A percentile compares a stretch with the other conserved stretches of the same genome.
These are phyloP conservation scores for Turritopsis rubra DNA, from an alignment of 30 jellyfish, hydroid and myxozoan genomes.

Conservation along the genomic window DNA sequence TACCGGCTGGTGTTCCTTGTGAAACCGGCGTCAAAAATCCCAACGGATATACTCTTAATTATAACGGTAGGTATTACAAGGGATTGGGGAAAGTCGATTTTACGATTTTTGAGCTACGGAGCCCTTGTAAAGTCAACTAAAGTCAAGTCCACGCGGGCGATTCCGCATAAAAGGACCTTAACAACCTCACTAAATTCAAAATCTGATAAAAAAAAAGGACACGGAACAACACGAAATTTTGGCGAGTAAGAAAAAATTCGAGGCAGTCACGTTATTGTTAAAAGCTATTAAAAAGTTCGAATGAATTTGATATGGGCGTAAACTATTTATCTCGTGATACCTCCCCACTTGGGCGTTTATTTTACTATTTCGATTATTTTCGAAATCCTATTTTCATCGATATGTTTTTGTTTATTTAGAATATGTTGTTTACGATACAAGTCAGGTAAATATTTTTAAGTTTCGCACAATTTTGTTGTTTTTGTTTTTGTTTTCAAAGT, in stretches of 20 bases:
- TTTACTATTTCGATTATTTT: background rate
- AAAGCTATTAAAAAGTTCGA: too few relatives aligned
- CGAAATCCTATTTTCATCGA: background rate
- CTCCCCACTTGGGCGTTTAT: too few relatives aligned
- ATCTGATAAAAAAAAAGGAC: too few relatives aligned
- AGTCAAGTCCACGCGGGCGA: too few relatives aligned
- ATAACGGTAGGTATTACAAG: slow-evolving; percentile 52
- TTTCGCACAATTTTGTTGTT: background rate
- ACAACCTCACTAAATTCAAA: too few relatives aligned
- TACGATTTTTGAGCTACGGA: background rate
- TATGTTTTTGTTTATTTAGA: slow-evolving; percentile 38
- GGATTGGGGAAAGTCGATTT: background rate
- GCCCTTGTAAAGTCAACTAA: background rate
- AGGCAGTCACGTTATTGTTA: too few relatives aligned
- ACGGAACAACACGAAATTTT: too few relatives aligned
- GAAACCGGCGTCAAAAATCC: slow-evolving; percentile 68
- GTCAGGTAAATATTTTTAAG: slow-evolving; percentile 50
- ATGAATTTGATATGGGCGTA: too few relatives aligned
- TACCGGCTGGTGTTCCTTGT: slow-evolving; percentile 68
- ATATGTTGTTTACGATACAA: slow-evolving; percentile 79
- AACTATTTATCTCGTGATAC: too few relatives aligned
- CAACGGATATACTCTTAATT: slow-evolving; percentile 74
- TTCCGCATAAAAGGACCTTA: too few relatives aligned
- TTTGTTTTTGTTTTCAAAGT: background rate
- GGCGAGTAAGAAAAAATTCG: too few relatives aligned